Evolutionary conservation across 2,888 invertebrate genomes (phyloP).

Genomic region (Apocheima hispidaria): DNA sequence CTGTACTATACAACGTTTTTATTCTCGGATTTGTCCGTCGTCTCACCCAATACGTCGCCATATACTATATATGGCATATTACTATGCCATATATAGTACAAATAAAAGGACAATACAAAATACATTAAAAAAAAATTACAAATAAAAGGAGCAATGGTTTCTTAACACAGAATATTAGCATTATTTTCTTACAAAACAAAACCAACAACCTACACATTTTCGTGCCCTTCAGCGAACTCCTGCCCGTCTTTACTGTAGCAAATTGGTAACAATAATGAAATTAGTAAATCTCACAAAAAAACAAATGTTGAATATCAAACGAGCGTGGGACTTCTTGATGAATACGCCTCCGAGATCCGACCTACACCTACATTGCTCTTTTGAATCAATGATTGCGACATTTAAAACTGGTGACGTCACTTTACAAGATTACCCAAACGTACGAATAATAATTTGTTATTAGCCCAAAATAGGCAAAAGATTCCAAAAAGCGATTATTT

Average conservation of each 20-base stretch:
- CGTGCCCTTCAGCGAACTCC: conserved; percentile 24
- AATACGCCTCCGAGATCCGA: conserved; percentile 50
- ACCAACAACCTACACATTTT: conserved; percentile 19
- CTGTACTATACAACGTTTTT: too few relatives aligned
- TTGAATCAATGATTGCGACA: conserved; percentile 47
- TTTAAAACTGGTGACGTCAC: conserved; percentile 52
- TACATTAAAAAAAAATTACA: too few relatives aligned
- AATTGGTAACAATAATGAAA: conserved; percentile 41
- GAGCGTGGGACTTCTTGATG: conserved; percentile 56
- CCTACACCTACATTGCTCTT: conserved; percentile 52
- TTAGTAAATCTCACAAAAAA: conserved; percentile 40
- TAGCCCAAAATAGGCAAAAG: conserved; percentile 10
- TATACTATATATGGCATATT: too few relatives aligned
- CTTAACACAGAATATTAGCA: background rate
- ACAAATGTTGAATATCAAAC: conserved; percentile 39
- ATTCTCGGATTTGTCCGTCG: too few relatives aligned
- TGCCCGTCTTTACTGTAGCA: conserved; percentile 25
- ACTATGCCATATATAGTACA: too few relatives aligned
- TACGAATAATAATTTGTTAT: too few relatives aligned
- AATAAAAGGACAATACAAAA: background rate
- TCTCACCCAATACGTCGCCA: too few relatives aligned
- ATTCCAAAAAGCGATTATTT: background rate
- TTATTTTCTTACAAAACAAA: conserved; percentile 2
- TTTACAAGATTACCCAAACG: background rate
- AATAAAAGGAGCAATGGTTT: background rate